Base-by-base conservation (phyloP, 1,140 invertebrate species). In the Chrysomallon squamiferum region DNA sequence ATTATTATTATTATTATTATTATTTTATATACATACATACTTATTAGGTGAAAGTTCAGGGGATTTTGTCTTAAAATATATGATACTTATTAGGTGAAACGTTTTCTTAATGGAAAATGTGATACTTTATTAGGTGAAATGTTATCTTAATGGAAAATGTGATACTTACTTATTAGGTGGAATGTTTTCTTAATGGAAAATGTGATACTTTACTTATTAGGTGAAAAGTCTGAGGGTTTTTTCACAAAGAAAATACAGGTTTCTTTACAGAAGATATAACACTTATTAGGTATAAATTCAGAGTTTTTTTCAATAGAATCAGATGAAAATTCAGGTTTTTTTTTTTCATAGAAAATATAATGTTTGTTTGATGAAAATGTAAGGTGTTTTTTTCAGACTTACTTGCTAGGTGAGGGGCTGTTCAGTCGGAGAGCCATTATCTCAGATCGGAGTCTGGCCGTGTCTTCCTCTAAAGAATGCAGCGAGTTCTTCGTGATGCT, bases 381-480 rank as follows among this genome's bases (percentile, higher is more conserved):
- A n/a, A n/a, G n/a, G n/a, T n/a, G n/a, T n/a, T n/a, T n/a, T n/a
- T n/a, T n/a, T 20, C 45, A 18, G 9, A 72, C 70, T 66, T 60
- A 78, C 76, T 76, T 79, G 15, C 78, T 75, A 41, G 71, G 57
- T 1, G 65, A 66, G 22, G 66, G 60, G 13, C 76, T 69, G 0
- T 69, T 62, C 11, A 66, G 60, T 43, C 73, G 65, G 27, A 74
- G 62, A 18, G 70, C 35, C 29, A 72, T 70, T 25, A 79, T 62
- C 54, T 76, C 75, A 25, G 78, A 70, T n/a, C 79, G 66, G 7
- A 83, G 66, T 30, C 77, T 62, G 29, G 70, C 29, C 61, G 72
- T 76, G 58, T 83, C 81, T 29, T 83, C 79, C 54, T 83, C 81
- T 15, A 79, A 59, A 7, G 76, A 71, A 59, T 74, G 68, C 30